Evolutionary conservation across 2,113 vertebrate genomes (phyloP), one percentile per base, ranked within the genome.

Genomic region (Tinamus guttatus): DNA sequence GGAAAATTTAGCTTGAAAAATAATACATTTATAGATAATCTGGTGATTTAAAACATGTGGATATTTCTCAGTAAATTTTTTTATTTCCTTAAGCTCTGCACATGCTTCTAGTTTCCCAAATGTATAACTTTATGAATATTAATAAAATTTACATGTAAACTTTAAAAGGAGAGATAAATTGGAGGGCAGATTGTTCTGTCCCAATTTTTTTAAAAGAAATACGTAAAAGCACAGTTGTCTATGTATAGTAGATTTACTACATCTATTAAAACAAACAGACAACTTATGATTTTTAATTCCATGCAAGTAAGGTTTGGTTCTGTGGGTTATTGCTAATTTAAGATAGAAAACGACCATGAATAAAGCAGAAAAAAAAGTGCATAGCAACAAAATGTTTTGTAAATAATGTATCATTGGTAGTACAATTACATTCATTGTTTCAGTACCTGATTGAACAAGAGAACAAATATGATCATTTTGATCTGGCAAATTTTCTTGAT

Each of bases 391-490:
- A 92, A 88, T 76, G 54, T 93, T 97, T 94, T 95, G 91, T 92
- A 96, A 96, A 96, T 75, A 94, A 89, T 49, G 54, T 85, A 51
- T 95, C 81, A 87, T 80, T 89, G 91, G 86, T 84, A 64, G 81
- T 95, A 96, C 85, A 97, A 93, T 96, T 94, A 93, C 94, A 95
- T 68, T 87, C 91, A 94, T 96, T 96, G 92, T 96, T 98, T 98
- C 94, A 96, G 92, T 88, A 91, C 86, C 86, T 92, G 94, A 93
- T 89, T 94, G 89, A 81, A 69, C 67, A 94, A 97, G 94, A 94
- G 93, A 94, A 96, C 84, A 93, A 92, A 96, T 95, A 97, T 59
- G 91, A 90, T 81, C 77, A 81, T 96, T 96, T 91, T 86, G 94
- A 96, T 84, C 70, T 47, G 68, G 81, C 62, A 94, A 89, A 94